Conservation (phyloP, 2,888 invertebrate species). For the Aplocera efformata region DNA sequence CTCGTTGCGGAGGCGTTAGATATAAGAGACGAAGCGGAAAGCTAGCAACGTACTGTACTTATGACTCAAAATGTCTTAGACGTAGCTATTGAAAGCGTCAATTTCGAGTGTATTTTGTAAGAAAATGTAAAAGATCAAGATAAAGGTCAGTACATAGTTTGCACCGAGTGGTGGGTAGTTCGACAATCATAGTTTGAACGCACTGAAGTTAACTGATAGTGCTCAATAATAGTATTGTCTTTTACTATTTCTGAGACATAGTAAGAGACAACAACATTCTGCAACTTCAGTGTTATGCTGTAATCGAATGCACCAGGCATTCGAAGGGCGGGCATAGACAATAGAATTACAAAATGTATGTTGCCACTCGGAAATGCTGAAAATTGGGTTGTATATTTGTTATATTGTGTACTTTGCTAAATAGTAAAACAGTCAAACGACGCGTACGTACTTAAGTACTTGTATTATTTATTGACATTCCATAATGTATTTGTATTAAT, state of each 20-base stretch:
- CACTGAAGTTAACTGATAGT: too few relatives aligned
- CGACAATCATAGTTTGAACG: too few relatives aligned
- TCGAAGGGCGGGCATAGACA: too few relatives aligned
- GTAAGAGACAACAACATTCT: too few relatives aligned
- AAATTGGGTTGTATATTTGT: conserved; percentile 40
- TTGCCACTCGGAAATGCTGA: conserved; percentile 1
- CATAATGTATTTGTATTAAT: conserved; percentile 34
- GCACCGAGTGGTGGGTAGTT: conserved; percentile 2
- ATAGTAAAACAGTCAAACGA: conserved; percentile 28
- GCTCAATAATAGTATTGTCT: too few relatives aligned
- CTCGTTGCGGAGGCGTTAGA: conserved; percentile 22
- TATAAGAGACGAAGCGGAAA: conserved; percentile 14
- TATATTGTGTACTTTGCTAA: conserved; percentile 34
- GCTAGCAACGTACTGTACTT: conserved; percentile 3
- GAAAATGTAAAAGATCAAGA: too few relatives aligned
- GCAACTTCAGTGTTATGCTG: too few relatives aligned
- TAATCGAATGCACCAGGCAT: too few relatives aligned
- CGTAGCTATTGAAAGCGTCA: conserved; percentile 1
- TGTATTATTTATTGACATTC: conserved; percentile 43
- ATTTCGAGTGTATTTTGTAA: too few relatives aligned
- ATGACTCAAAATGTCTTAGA: conserved; percentile 7
- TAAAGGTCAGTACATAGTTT: conserved; percentile 6
- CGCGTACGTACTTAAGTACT: conserved; percentile 35
- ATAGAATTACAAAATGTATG: too few relatives aligned
- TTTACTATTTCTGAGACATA: too few relatives aligned